These are phyloP conservation scores for Daubentonia madagascariensis DNA, from an alignment of 2,113 vertebrate species.

Conservation along the genomic window DNA sequence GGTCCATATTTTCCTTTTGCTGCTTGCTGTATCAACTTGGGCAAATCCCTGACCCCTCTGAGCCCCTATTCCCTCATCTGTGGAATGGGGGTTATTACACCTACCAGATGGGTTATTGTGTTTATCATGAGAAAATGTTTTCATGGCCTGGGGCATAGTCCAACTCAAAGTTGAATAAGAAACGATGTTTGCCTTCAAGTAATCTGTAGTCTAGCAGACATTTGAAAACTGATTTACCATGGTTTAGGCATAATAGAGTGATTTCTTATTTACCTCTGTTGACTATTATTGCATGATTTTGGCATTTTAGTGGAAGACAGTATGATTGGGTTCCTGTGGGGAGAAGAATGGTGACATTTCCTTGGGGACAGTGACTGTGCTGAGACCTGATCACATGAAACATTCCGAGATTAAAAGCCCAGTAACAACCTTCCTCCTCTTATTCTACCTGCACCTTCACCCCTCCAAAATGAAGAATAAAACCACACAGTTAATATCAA, in stretches of 20 bases:
- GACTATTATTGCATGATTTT: neutral
- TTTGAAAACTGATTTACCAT: neutral
- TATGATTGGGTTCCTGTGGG: neutral
- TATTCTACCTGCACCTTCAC: neutral
- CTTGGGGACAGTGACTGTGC: neutral
- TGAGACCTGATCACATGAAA: neutral
- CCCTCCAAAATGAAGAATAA: neutral
- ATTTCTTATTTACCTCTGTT: neutral
- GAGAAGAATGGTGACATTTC: neutral
- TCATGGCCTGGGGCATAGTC: neutral
- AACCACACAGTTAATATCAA: neutral
- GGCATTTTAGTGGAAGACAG: neutral
- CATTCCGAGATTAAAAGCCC: neutral
- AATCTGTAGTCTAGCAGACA: neutral
- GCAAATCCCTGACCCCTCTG: neutral
- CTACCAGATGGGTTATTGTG: neutral
- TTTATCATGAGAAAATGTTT: neutral
- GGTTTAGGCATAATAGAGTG: neutral
- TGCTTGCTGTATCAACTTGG: neutral
- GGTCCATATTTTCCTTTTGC: neutral
- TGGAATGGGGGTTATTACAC: neutral
- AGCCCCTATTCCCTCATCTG: neutral
- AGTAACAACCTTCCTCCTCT: neutral
- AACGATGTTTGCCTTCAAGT: neutral
- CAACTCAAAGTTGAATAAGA: neutral